Conservation (phyloP, 2,888 invertebrate genomes). For the Hypercompe scribonia region DNA sequence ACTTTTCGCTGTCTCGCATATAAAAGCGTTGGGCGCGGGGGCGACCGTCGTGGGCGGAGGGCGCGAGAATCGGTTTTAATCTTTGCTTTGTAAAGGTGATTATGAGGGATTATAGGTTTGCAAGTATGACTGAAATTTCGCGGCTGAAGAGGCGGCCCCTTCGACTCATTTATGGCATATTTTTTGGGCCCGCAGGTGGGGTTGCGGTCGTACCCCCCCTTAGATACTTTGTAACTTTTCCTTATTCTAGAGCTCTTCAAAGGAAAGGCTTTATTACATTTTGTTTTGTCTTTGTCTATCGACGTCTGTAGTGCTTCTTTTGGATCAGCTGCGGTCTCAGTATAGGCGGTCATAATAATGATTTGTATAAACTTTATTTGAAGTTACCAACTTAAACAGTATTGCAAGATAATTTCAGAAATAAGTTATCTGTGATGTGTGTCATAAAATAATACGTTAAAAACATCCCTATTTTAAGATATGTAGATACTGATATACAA, state of each 20-base stretch:
- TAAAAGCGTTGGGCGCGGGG: conserved; percentile 75
- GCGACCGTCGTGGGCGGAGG: conserved; percentile 65
- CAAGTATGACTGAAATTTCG: conserved; percentile 86
- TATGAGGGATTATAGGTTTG: conserved; percentile 87
- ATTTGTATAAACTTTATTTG: conserved; percentile 20
- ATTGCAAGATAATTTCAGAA: too few species aligned
- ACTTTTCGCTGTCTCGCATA: conserved; percentile 86
- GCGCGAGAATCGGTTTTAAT: conserved; percentile 86
- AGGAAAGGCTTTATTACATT: conserved; percentile 79
- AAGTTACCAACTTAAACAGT: conserved; percentile 8
- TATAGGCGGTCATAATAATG: conserved; percentile 32
- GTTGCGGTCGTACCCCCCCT: conserved; percentile 76
- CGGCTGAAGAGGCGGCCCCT: conserved; percentile 77
- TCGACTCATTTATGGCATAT: conserved; percentile 81
- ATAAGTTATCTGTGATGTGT: background rate
- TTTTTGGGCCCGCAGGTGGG: conserved; percentile 80
- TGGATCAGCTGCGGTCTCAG: conserved; percentile 69
- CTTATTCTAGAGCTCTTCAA: conserved; percentile 79
- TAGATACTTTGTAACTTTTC: conserved; percentile 81
- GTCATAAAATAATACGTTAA: background rate
- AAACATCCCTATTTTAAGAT: background rate
- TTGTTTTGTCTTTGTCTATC: conserved; percentile 72
- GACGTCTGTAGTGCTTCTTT: conserved; percentile 60
- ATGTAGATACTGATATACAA: background rate
- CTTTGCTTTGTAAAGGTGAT: conserved; percentile 88